These are phyloP conservation scores for Papilio demoleus DNA, from an alignment of 2,888 invertebrate genomes.

Conservation along the genomic window DNA sequence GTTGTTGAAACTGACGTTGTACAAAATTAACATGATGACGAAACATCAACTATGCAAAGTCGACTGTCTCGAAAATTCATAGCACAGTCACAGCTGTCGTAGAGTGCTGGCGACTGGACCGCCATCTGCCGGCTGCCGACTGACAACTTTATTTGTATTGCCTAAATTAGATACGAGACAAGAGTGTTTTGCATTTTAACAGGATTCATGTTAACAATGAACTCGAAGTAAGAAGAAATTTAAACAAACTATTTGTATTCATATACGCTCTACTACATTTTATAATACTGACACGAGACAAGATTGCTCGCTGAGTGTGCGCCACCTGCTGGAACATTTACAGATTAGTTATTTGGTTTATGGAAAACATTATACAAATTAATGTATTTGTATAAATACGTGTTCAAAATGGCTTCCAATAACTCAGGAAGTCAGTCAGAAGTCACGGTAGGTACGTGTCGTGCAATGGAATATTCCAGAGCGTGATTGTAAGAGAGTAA, in stretches of 20 bases:
- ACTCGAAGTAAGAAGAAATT: conserved; percentile 4
- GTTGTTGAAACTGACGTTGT: too few relatives aligned
- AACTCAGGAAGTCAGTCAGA: too few relatives aligned
- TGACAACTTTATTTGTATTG: conserved; percentile 10
- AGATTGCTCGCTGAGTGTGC: not conserved
- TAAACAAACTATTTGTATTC: conserved; percentile 7
- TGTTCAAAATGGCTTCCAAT: not conserved
- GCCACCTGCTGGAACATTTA: not conserved
- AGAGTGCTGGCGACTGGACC: conserved; percentile 4
- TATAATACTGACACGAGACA: not conserved
- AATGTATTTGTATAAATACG: not conserved
- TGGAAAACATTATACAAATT: not conserved
- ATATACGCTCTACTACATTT: not conserved
- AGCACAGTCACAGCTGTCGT: too few relatives aligned
- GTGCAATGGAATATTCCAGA: not conserved
- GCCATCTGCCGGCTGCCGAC: not conserved
- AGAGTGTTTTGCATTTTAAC: conserved; percentile 2
- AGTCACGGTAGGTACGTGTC: too few relatives aligned
- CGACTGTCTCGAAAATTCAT: too few relatives aligned
- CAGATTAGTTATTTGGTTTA: not conserved
- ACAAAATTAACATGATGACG: too few relatives aligned
- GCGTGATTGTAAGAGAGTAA: not conserved
- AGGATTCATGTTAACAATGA: conserved; percentile 12
- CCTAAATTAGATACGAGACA: conserved; percentile 16
- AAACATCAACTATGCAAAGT: too few relatives aligned